Base-by-base conservation (phyloP, 2,888 invertebrate genomes). In the Onthophagus sagittarius region DNA sequence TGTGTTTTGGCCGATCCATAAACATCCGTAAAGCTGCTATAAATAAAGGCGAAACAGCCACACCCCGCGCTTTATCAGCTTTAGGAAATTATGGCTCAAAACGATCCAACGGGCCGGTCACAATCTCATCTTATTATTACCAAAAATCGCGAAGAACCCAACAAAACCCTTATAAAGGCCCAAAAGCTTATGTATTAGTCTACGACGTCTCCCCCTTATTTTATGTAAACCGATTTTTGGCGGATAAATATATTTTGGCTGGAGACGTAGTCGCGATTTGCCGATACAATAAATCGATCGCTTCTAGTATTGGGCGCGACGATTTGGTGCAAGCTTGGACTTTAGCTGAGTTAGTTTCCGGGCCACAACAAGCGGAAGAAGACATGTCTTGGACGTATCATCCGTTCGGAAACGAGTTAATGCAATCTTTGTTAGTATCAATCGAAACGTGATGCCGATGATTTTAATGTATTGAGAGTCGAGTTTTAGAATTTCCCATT, bases 311-410 rank as follows among this genome's bases (percentile, higher is more conserved):
- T 9, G 94, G 94, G 0, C 90, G 96, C 71, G 88, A 89, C 72
- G 97, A 97, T 84, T 86, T 97, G 74, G 91, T 94, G 13, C 95
- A 96, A 84, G 93, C 96, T 63, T 97, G 97, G 97, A 90, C 91
- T 33, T 86, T 97, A 78, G 94, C 95, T 0, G 92, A 93, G 77
- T 86, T 94, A 71, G 91, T 94, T 33, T 90, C 90, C 33, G 79
- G 80, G 67, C 80, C 83, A 0, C 80, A 83, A 69, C 81, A 82
- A 72, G 79, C 79, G 4, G 92, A 93, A 79, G 90, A 92, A 80
- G 90, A 90, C 76, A 89, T 92, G 81, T 93, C 93, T 70, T 94
- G 94, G 93, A 88, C 91, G 2, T 88, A 90, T 70, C 94, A 95
- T 87, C 97, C 98, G 0, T 94, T 97, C 79, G 96, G 97, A 76